Base-by-base conservation (phyloP, 2,113 vertebrate species). In the Ancistrus triradiatus region DNA sequence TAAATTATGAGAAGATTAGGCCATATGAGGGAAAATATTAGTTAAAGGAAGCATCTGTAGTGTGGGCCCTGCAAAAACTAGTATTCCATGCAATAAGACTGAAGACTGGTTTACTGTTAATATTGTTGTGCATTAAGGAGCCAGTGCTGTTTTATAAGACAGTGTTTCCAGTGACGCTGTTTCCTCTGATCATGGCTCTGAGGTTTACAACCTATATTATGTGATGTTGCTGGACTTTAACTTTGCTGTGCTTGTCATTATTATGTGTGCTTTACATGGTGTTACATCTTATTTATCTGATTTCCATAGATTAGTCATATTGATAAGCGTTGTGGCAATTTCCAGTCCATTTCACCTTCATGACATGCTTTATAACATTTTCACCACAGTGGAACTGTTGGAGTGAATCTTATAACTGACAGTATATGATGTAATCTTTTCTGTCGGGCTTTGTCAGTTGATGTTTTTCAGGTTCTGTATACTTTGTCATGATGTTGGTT, bases 41-140 rank as follows among this genome's bases (percentile, higher is more conserved):
- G 27, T 33, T 33, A 1, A 52, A 7, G 1, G n/a, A 37, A 24
- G 19, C 33, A 15, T 58, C 28, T 46, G 14, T 9, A 15, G 19
- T 11, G 46, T 55, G 8, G 37, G 43, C 7, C 43, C 28, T 48
- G 22, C 18, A 44, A 57, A 55, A 49, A 21, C 14, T 21, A 44
- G 33, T 63, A 59, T 68, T 68, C 48, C 48, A 73, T 46, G 68
- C 73, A 75, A 75, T 75, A 75, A 60, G 27, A 47, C 43, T 60
- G 6, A 68, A 43, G 55, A 68, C 73, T 72, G 63, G 42, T 66
- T 63, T 66, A 48, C 63, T 65, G 61, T 66, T 66, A 69, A 21
- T 15, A 51, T 27, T 62, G 18, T 59, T 74, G 38, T 58, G 47
- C 51, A 49, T 64, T 31, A 11, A 50, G 21, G 37, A 67, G 57